Conservation (phyloP, 2,113 vertebrate genomes). For the Atractosteus spatula region DNA sequence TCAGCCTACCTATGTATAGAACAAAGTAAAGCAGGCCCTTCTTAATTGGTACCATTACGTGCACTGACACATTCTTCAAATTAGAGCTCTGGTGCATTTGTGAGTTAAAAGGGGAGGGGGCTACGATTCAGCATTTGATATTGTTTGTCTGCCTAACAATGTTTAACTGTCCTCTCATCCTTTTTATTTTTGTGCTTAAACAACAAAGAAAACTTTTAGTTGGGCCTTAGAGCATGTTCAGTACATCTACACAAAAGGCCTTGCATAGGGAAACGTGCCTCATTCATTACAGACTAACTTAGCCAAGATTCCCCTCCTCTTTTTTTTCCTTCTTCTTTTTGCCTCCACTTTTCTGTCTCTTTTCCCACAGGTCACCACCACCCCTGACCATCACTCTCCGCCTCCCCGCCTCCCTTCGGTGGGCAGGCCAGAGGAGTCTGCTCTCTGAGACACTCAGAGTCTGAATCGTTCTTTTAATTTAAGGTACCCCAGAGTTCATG, state of each 20-base stretch:
- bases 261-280: constrained; percentile 81
- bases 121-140: background rate
- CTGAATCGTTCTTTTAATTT: constrained; percentile 78
- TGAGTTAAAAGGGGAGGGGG: constrained; percentile 8
- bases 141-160: background rate
- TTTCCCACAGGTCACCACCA: constrained; percentile 34
- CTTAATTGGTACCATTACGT: background rate
- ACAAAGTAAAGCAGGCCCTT: background rate
- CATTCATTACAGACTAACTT: constrained; percentile 78
- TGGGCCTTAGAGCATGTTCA: constrained; percentile 49
- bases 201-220: background rate
- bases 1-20: background rate
- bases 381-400: constrained; percentile 42
- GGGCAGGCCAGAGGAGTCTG: constrained; percentile 67
- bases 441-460: constrained; percentile 75
- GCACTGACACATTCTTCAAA: constrained; percentile 14
- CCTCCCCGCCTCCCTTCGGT: constrained; percentile 58
- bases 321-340: constrained; percentile 46
- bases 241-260: constrained; percentile 67
- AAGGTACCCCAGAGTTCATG: constrained; percentile 99
- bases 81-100: background rate
- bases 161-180: constrained; percentile 3
- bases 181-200: background rate
- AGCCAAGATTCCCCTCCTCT: constrained; percentile 57
- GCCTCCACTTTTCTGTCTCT: constrained; percentile 55